These are phyloP conservation scores for Helleia helle DNA, from an alignment of 2,888 invertebrate species.

Conservation along the genomic window DNA sequence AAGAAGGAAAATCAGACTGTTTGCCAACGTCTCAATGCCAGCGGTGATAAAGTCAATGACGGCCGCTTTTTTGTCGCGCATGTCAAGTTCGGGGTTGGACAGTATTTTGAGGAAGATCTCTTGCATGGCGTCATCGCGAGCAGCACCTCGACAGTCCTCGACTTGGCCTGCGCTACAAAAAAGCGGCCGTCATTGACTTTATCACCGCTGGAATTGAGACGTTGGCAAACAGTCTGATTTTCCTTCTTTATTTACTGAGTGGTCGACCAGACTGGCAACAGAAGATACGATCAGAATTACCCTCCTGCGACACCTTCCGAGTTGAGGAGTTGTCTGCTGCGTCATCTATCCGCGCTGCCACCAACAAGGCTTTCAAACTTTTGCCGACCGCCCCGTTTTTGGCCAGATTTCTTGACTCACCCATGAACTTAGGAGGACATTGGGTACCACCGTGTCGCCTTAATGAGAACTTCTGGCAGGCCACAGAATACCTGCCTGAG, in stretches of 20 bases:
- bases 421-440: conserved; percentile 80
- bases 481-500: conserved; percentile 82
- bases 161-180: conserved; percentile 86
- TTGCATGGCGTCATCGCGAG: conserved; percentile 74
- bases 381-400: conserved; percentile 86
- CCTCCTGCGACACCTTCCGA: conserved; percentile 69
- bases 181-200: conserved; percentile 89
- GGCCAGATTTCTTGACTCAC: conserved; percentile 82
- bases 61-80: conserved; percentile 87
- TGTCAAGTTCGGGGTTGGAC: conserved; percentile 80
- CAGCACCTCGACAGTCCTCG: conserved; percentile 71
- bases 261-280: conserved; percentile 78
- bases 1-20: no score
- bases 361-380: conserved; percentile 83
- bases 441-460: conserved; percentile 81
- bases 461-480: conserved; percentile 82
- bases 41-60: conserved; percentile 91
- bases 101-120: conserved; percentile 85
- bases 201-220: conserved; percentile 92
- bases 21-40: conserved; percentile 90
- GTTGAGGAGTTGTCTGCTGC: conserved; percentile 76
- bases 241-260: conserved; percentile 83
- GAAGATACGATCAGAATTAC: conserved; percentile 78
- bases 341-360: conserved; percentile 85
- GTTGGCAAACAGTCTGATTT: conserved; percentile 85